Evolutionary conservation across 1,140 invertebrate species (phyloP).

Genomic region (Lepidurus packardi): DNA sequence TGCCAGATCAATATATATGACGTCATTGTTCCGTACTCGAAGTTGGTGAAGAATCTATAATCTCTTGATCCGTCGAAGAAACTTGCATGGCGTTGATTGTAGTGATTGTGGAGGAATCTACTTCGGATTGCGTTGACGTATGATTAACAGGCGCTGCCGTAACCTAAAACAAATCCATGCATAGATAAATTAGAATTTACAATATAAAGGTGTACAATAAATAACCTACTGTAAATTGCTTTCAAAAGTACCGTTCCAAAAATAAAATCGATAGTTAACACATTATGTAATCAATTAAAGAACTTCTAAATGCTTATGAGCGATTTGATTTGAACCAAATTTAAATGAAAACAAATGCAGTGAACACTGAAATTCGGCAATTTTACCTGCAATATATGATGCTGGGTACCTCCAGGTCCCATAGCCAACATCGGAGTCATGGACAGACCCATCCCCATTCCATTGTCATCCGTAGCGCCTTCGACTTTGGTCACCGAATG

Average conservation of each 20-base stretch:
- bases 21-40: slow-evolving; percentile 2
- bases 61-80: neutral
- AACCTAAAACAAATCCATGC: neutral
- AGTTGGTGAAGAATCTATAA: neutral
- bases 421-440: slow-evolving; percentile 30
- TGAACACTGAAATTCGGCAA: too few species aligned
- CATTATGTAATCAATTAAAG: too few species aligned
- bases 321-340: too few species aligned
- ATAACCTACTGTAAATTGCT: too few species aligned
- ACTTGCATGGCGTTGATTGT: slow-evolving; percentile 21
- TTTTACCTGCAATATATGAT: slow-evolving; percentile 33
- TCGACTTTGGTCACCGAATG: slow-evolving; percentile 18
- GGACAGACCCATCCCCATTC: slow-evolving; percentile 29
- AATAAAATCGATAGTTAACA: too few species aligned
- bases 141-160: neutral
- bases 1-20: neutral
- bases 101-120: neutral
- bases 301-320: too few species aligned
- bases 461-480: neutral
- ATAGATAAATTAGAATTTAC: neutral
- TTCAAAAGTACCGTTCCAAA: too few species aligned
- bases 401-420: slow-evolving; percentile 32
- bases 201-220: neutral
- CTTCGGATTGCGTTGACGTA: neutral
- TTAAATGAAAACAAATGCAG: too few species aligned